phyloP scores from a whole-genome alignment of 2,888 invertebrate species.

The Alcis repandata region DNA sequence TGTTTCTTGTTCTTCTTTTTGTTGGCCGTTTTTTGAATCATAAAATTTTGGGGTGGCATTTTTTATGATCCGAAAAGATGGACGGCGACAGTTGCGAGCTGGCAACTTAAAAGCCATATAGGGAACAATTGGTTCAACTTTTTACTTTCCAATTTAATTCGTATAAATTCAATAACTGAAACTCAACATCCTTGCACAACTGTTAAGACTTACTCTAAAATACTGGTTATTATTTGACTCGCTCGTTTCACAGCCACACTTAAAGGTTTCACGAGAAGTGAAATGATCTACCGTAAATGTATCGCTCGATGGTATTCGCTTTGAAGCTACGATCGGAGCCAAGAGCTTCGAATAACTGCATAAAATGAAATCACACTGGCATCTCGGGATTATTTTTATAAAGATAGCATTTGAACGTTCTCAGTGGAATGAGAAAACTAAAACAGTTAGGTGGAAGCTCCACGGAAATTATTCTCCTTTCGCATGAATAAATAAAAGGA shows the following conservation, averaged over 20 bases:
- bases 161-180: no score
- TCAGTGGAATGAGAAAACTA: constrained; percentile 39
- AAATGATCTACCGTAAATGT: constrained; percentile 76
- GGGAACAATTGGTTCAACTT: background rate
- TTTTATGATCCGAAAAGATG: constrained; percentile 4
- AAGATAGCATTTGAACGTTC: constrained; percentile 45
- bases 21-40: background rate
- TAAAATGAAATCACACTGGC: constrained; percentile 61
- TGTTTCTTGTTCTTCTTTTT: constrained; percentile 18
- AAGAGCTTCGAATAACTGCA: constrained; percentile 63
- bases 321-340: constrained; percentile 65
- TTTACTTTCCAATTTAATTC: background rate
- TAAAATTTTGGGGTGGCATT: constrained; percentile 5
- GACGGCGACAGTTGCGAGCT: background rate
- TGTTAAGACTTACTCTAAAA: background rate
- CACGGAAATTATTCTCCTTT: constrained; percentile 31
- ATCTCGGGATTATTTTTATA: constrained; percentile 56
- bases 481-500: constrained; percentile 17
- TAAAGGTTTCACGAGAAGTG: constrained; percentile 68
- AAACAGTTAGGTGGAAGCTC: constrained; percentile 31
- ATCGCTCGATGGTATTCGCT: constrained; percentile 72
- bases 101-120: constrained; percentile 1
- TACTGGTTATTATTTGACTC: constrained; percentile 23
- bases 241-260: constrained; percentile 57
- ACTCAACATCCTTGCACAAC: no score